Percentiles rank a stretch among this genome's conserved stretches.
phyloP scores from a whole-genome alignment of 2,888 invertebrate species.

The Elmis aenea region DNA sequence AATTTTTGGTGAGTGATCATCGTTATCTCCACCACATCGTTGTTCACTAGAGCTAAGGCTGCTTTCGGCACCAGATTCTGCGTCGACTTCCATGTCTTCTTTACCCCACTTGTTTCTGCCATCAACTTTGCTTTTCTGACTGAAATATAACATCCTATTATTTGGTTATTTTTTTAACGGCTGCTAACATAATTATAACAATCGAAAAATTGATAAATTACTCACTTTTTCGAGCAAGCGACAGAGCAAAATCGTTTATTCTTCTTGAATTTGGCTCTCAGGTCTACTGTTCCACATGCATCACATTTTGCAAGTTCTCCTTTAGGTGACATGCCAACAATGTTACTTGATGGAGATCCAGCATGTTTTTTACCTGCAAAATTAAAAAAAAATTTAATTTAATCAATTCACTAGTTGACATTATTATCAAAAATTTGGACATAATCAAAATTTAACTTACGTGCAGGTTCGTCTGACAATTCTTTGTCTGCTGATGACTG shows the following conservation, averaged over 20 bases:
- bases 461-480: conserved; percentile 67
- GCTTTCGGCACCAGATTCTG: conserved; percentile 46
- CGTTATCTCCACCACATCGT: conserved; percentile 34
- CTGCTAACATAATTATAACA: too few species aligned
- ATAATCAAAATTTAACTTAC: conserved; percentile 51
- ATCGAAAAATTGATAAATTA: conserved; percentile 11
- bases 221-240: conserved; percentile 60
- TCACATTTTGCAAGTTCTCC: conserved; percentile 64
- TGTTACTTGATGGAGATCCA: conserved; percentile 30
- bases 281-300: conserved; percentile 64
- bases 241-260: conserved; percentile 73
- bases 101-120: conserved; percentile 41
- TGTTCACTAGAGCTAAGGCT: conserved; percentile 42
- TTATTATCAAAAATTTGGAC: conserved; percentile 10
- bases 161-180: too few species aligned
- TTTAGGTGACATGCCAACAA: conserved; percentile 47
- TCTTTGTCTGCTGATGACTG: conserved; percentile 53
- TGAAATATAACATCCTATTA: conserved; percentile 25
- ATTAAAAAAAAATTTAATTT: conserved; percentile 17
- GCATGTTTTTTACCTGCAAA: conserved; percentile 54
- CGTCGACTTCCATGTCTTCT: conserved; percentile 44
- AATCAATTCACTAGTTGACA: too few species aligned
- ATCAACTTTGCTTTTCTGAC: conserved; percentile 35
- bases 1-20: conserved; percentile 51
- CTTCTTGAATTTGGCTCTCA: conserved; percentile 64